Evolutionary conservation across 1,140 invertebrate species (phyloP).

Genomic region (Monochamus saltuarius): DNA sequence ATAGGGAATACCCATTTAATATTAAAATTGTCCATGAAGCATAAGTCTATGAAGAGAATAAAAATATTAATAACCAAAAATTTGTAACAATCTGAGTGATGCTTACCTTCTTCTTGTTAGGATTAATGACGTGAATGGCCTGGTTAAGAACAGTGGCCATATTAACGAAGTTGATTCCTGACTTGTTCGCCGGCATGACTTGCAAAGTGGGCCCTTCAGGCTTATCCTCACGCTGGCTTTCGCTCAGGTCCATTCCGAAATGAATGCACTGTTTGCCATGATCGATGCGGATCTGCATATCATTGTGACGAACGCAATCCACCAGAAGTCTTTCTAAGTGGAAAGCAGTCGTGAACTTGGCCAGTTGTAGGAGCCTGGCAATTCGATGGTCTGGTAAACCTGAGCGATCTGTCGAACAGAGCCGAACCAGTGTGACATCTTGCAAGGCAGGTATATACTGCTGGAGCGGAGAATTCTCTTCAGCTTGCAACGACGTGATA

Average conservation of each 20-base stretch:
- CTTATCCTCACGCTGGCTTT: slow-evolving; percentile 88
- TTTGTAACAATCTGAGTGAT: not conserved
- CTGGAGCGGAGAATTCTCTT: slow-evolving; percentile 64
- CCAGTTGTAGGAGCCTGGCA: slow-evolving; percentile 77
- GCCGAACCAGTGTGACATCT: slow-evolving; percentile 88
- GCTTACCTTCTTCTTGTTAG: slow-evolving; percentile 67
- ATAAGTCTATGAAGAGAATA: no score
- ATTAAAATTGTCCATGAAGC: no score
- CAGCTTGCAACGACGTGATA: slow-evolving; percentile 63
- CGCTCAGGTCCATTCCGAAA: slow-evolving; percentile 90
- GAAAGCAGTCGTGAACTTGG: slow-evolving; percentile 73
- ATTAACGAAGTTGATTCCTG: slow-evolving; percentile 86
- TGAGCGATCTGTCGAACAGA: slow-evolving; percentile 88
- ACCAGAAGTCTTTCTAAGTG: no score
- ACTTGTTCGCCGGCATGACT: slow-evolving; percentile 95
- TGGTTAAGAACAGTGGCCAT: slow-evolving; percentile 84
- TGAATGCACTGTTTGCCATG: slow-evolving; percentile 76
- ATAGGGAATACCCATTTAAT: no score
- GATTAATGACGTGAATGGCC: slow-evolving; percentile 78
- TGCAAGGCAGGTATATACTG: slow-evolving; percentile 86
- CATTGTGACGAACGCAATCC: slow-evolving; percentile 91
- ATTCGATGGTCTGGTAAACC: slow-evolving; percentile 94
- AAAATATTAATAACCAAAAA: no score
- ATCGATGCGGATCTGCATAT: slow-evolving; percentile 71
- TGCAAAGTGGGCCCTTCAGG: slow-evolving; percentile 91